Base-by-base conservation (phyloP, 2,113 vertebrate genomes). In the Sinocyclocheilus maitianheensis region DNA sequence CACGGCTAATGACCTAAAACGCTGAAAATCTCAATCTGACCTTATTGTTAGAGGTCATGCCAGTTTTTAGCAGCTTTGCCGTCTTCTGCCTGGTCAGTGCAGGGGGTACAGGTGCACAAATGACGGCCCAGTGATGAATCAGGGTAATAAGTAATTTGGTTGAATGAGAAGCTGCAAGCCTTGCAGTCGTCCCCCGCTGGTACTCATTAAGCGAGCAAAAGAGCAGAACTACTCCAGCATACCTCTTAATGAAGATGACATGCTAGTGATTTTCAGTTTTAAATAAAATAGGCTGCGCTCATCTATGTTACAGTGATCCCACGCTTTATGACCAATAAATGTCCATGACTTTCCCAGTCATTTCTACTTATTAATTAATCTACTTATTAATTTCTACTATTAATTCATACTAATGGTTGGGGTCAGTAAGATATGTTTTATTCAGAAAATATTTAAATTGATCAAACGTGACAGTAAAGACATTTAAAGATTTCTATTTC, bases 51-150 rank as follows among this genome's bases (percentile, higher is more conserved):
- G 26, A 43, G 91, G 89, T 77, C 84, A 87, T 46, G 88, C 91
- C 90, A 91, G 72, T 86, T 88, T 92, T 92, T 91, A 92, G 91
- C 84, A 92, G 90, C 90, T 91, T 92, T 88, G 81, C 88, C 81
- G 24, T 62, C 84, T 90, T 74, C 30, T 30, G 46, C 80, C 86
- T 86, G 79, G 91, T 91, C 89, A 81, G 77, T 89, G 87, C 77
- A 67, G 86, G 81, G 84, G 37, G 90, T 90, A 91, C 89, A 91
- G 89, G 86, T 89, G 86, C 53, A 87, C 90, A 81, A 69, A 89
- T 88, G 65, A 8, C 87, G 71, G 30, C n/a, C 43, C 62, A 89
- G 90, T 87, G 90, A 92, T 93, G 90, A 93, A 93, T 93, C 89
- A 90, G 92, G 90, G 20, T 86, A 86, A 89, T 84, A 82, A 92